phyloP scores from a whole-genome alignment of 2,888 invertebrate genomes.

The Meghimatium bilineatum region DNA sequence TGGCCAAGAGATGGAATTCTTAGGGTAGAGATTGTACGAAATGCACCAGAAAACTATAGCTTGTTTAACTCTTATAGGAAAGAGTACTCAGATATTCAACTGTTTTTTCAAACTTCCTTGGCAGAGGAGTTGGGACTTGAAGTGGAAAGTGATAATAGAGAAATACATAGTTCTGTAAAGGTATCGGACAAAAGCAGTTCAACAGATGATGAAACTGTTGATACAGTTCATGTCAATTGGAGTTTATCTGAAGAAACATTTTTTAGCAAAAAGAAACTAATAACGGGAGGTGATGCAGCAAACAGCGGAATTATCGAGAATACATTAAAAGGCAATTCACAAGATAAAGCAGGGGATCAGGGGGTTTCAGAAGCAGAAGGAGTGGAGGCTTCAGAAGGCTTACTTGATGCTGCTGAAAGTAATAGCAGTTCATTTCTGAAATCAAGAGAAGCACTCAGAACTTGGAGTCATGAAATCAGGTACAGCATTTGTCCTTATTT shows the following conservation, averaged over 20 bases:
- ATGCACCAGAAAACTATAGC: conserved; percentile 83
- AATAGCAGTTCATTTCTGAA: neutral
- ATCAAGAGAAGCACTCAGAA: neutral
- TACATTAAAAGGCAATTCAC: neutral
- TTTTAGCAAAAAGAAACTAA: neutral
- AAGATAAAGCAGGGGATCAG: conserved; percentile 34
- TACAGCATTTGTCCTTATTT: no score
- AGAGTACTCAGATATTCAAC: conserved; percentile 62
- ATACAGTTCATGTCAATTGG: neutral
- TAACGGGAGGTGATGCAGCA: neutral
- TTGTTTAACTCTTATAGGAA: conserved; percentile 90
- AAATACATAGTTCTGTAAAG: neutral
- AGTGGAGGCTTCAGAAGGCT: neutral
- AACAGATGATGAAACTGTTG: neutral
- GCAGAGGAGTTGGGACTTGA: conserved; percentile 52
- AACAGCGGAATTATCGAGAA: neutral
- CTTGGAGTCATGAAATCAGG: conserved; percentile 21
- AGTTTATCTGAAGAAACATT: neutral
- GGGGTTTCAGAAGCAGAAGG: conserved; percentile 40
- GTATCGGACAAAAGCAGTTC: neutral
- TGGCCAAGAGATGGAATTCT: conserved; percentile 98
- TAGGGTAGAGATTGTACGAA: conserved; percentile 87
- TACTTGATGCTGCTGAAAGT: neutral
- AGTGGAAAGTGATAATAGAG: conserved; percentile 10
- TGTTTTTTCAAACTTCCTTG: conserved; percentile 58